phyloP scores from a whole-genome alignment of 30 jellyfish, hydroid and myxozoan genomes.

The Sanderia malayensis region DNA sequence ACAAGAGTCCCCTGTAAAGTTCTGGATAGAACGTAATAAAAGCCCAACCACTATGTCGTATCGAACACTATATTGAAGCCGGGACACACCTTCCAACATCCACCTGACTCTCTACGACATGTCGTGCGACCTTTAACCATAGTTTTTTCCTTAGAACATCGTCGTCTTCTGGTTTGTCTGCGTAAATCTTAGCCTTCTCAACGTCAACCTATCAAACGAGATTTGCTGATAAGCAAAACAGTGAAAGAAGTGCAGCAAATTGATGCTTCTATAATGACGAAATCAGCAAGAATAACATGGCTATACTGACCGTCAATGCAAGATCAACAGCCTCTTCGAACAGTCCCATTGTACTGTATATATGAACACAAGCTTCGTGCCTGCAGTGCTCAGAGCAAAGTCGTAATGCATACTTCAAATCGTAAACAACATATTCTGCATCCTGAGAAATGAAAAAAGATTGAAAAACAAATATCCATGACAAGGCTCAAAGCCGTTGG shows the following conservation, averaged over 20 bases:
- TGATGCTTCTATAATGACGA: background rate
- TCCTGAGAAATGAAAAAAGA: slow-evolving; percentile 45
- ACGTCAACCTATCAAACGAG: slow-evolving; percentile 61
- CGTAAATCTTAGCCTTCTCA: slow-evolving; percentile 88
- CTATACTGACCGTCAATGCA: slow-evolving; percentile 61
- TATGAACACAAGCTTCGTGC: slow-evolving; percentile 78
- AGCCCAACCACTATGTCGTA: too few species aligned
- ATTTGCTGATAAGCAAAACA: background rate
- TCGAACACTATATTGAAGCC: too few species aligned
- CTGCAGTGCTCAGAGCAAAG: slow-evolving; percentile 81
- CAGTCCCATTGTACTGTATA: slow-evolving; percentile 83
- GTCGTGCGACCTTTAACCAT: slow-evolving; percentile 95
- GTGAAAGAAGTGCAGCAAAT: background rate
- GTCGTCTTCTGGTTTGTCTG: slow-evolving; percentile 95
- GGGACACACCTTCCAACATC: slow-evolving; percentile 87
- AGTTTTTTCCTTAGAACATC: slow-evolving; percentile 71
- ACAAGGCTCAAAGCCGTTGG: too few species aligned
- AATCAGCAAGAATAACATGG: background rate
- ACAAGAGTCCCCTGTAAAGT: too few species aligned
- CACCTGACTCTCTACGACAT: slow-evolving; percentile 84
- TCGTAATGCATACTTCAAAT: slow-evolving; percentile 82
- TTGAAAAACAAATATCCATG: too few species aligned
- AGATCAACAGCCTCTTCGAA: slow-evolving; percentile 96
- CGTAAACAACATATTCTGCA: slow-evolving; percentile 69
- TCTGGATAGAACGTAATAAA: too few species aligned